phyloP scores from a whole-genome alignment of 1,140 invertebrate species.

The Calosoma granatense region DNA sequence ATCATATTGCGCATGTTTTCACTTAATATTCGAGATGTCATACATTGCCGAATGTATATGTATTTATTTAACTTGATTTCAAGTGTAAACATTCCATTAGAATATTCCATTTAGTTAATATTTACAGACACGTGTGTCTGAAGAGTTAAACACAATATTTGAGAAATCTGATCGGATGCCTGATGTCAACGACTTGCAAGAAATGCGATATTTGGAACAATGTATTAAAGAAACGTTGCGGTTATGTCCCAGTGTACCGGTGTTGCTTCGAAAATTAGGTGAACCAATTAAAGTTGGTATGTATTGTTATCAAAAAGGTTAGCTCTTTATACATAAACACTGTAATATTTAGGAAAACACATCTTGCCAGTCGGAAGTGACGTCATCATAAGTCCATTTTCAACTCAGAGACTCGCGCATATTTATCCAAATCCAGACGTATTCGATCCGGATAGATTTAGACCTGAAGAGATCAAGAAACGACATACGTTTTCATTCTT shows the following conservation, averaged over 20 bases:
- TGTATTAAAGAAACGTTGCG: slow-evolving; percentile 57
- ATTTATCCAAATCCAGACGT: slow-evolving; percentile 58
- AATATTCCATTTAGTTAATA: no score
- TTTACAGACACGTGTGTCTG: no score
- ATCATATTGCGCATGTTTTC: no score
- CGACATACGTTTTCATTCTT: slow-evolving; percentile 53
- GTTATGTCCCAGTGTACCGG: slow-evolving; percentile 57
- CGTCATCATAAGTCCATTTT: slow-evolving; percentile 34
- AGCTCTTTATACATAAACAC: neutral
- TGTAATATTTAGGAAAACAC: slow-evolving; percentile 18
- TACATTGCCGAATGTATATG: neutral
- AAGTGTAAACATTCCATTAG: no score
- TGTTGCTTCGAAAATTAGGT: slow-evolving; percentile 45
- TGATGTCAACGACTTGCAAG: slow-evolving; percentile 44
- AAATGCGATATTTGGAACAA: slow-evolving; percentile 54
- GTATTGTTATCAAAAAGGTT: neutral
- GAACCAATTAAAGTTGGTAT: slow-evolving; percentile 43
- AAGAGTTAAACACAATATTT: slow-evolving; percentile 51
- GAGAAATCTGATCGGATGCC: slow-evolving; percentile 31
- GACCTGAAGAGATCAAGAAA: slow-evolving; percentile 39
- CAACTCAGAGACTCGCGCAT: slow-evolving; percentile 53
- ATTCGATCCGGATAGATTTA: slow-evolving; percentile 64
- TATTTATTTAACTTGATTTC: neutral
- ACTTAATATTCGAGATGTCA: slow-evolving; percentile 37
- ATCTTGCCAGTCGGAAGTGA: slow-evolving; percentile 34